Conservation (phyloP, 2,113 vertebrate genomes). For the Ceyx melanurus region DNA sequence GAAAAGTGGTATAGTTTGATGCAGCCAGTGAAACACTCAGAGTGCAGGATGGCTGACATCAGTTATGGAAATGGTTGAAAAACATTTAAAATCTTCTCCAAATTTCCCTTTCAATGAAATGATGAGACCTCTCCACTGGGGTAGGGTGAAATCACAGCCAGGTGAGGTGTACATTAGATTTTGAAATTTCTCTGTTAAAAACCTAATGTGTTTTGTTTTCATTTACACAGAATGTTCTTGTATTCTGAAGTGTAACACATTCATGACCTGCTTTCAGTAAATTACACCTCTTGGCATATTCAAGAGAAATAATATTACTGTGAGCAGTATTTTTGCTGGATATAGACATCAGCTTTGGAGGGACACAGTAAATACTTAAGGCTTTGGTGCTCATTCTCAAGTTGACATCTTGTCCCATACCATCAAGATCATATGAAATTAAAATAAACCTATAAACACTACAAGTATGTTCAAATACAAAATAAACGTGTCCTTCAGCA, state of each 20-base stretch:
- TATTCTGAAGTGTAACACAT: slow-evolving; percentile 80
- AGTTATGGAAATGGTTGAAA: neutral
- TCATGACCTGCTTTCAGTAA: slow-evolving; percentile 79
- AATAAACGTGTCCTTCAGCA: neutral
- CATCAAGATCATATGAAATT: neutral
- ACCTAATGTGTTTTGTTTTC: slow-evolving; percentile 79
- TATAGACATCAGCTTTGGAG: neutral
- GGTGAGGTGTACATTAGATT: slow-evolving; percentile 81
- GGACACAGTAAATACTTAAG: neutral
- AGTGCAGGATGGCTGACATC: neutral
- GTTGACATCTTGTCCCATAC: neutral
- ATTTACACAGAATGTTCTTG: slow-evolving; percentile 83
- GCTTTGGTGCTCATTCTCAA: neutral
- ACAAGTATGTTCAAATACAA: neutral
- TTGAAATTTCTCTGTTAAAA: slow-evolving; percentile 73
- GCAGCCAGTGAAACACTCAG: neutral
- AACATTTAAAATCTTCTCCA: neutral
- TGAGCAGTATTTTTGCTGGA: neutral
- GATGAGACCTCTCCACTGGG: slow-evolving; percentile 65
- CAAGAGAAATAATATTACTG: neutral
- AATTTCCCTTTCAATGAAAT: neutral
- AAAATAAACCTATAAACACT: neutral
- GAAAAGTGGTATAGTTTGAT: neutral
- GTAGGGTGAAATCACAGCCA: slow-evolving; percentile 79
- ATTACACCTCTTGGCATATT: slow-evolving; percentile 69